A percentile compares a stretch with the other conserved stretches of the same genome.
These are phyloP conservation scores for Graphium colonna DNA, from an alignment of 2,888 invertebrate species.

Conservation along the genomic window DNA sequence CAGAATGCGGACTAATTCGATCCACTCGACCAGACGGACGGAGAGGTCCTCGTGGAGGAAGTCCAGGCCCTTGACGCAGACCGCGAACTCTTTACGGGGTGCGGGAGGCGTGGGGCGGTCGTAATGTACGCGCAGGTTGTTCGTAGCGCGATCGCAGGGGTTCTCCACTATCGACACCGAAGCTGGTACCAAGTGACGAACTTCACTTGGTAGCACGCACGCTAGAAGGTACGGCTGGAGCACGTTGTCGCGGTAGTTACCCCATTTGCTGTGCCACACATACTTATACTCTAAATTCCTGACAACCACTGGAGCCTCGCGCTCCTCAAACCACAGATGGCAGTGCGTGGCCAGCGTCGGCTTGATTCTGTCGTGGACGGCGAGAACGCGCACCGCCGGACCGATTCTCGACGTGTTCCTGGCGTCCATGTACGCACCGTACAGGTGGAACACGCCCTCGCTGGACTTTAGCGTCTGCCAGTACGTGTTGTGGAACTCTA, in stretches of 20 bases:
- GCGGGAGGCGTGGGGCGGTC: conserved; percentile 81
- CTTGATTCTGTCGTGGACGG: conserved; percentile 94
- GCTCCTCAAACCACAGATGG: conserved; percentile 94
- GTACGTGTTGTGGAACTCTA: conserved; percentile 95
- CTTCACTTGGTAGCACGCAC: conserved; percentile 90
- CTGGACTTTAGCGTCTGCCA: conserved; percentile 92
- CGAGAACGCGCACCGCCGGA: conserved; percentile 90
- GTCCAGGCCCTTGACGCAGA: conserved; percentile 96
- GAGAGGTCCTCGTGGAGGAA: conserved; percentile 95
- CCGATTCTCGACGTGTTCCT: conserved; percentile 88
- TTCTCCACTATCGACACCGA: conserved; percentile 92
- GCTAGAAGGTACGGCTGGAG: conserved; percentile 95
- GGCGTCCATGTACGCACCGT: conserved; percentile 93
- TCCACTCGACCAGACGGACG: conserved; percentile 95
- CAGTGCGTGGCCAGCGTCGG: conserved; percentile 91
- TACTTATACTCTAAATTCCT: conserved; percentile 94
- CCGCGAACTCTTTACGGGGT: conserved; percentile 89
- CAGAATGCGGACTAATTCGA: conserved; percentile 90
- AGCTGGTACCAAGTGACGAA: conserved; percentile 86
- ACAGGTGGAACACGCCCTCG: conserved; percentile 94
- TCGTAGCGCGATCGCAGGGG: conserved; percentile 91
- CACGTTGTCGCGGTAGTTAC: conserved; percentile 93
- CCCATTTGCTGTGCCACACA: conserved; percentile 97
- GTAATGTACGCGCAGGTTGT: conserved; percentile 90
- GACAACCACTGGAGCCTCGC: conserved; percentile 89